Evolutionary conservation across 1,140 invertebrate species (phyloP).

Genomic region (Daktulosphaira vitifoliae): DNA sequence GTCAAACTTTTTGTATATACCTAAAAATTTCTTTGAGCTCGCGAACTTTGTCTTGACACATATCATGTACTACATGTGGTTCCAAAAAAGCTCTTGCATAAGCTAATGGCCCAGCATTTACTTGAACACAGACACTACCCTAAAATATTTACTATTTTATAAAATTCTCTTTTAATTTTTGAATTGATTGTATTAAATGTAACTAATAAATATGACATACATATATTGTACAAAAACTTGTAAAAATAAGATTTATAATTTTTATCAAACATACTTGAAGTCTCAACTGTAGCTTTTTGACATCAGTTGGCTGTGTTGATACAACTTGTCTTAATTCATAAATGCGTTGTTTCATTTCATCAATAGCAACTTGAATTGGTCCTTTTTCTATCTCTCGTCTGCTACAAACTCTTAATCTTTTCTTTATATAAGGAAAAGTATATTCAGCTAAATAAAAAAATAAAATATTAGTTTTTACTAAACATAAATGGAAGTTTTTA

Average conservation of each 20-base stretch:
- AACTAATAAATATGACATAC: slow-evolving; percentile 49
- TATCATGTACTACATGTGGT: slow-evolving; percentile 54
- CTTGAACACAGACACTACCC: slow-evolving; percentile 74
- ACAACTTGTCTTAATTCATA: slow-evolving; percentile 77
- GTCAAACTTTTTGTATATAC: neutral
- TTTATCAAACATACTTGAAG: slow-evolving; percentile 64
- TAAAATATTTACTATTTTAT: too few species aligned
- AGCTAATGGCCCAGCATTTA: slow-evolving; percentile 88
- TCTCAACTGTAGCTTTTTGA: slow-evolving; percentile 80
- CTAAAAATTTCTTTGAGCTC: slow-evolving; percentile 53
- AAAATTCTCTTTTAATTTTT: too few species aligned
- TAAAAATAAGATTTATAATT: neutral
- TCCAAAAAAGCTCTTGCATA: slow-evolving; percentile 85
- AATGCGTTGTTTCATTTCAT: slow-evolving; percentile 81
- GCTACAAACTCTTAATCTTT: slow-evolving; percentile 68
- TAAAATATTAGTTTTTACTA: slow-evolving; percentile 40
- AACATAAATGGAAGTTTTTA: neutral
- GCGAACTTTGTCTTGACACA: slow-evolving; percentile 71
- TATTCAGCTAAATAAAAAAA: slow-evolving; percentile 51
- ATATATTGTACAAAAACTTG: too few species aligned
- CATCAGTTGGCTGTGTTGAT: slow-evolving; percentile 64
- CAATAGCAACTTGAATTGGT: slow-evolving; percentile 88
- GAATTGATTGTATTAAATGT: neutral
- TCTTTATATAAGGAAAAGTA: slow-evolving; percentile 86
- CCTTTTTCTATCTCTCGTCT: slow-evolving; percentile 66